Evolutionary conservation across 1,140 invertebrate species (phyloP).

Genomic region (Frieseomelitta varia): DNA sequence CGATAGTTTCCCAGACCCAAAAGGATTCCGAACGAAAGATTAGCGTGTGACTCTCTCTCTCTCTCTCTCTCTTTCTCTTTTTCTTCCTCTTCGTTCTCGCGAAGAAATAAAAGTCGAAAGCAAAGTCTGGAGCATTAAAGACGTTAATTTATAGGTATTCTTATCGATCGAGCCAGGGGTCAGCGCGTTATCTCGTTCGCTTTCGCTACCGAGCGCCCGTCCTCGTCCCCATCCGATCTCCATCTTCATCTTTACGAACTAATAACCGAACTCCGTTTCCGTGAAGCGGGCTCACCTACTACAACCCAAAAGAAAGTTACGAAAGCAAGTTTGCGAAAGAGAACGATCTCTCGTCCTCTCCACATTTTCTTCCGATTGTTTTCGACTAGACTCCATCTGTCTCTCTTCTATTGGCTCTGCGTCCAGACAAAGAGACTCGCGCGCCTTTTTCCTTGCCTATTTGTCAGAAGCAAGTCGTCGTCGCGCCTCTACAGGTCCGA

Average conservation of each 20-base stretch:
- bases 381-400: conserved; percentile 66
- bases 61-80: too few species aligned
- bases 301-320: background rate
- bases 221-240: background rate
- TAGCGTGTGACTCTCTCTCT: background rate
- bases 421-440: background rate
- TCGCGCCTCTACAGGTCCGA: background rate
- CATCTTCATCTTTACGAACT: conserved; percentile 57
- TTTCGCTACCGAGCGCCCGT: conserved; percentile 41
- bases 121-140: conserved; percentile 53
- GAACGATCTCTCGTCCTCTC: conserved; percentile 7
- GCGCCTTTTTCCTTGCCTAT: conserved; percentile 26
- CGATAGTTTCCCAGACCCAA: conserved; percentile 43
- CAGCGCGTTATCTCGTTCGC: conserved; percentile 51
- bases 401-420: conserved; percentile 24
- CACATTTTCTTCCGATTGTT: conserved; percentile 60
- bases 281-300: background rate
- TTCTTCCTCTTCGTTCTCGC: too few species aligned
- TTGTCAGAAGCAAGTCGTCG: conserved; percentile 47
- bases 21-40: conserved; percentile 27
- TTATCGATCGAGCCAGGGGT: conserved; percentile 51
- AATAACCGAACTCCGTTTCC: conserved; percentile 53
- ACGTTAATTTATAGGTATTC: conserved; percentile 58
- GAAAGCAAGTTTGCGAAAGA: conserved; percentile 2
- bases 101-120: conserved; percentile 27